Evolutionary conservation across 2,797 vertebrate species (phyloP).

Genomic region (Oceanodroma leucorhoa): DNA sequence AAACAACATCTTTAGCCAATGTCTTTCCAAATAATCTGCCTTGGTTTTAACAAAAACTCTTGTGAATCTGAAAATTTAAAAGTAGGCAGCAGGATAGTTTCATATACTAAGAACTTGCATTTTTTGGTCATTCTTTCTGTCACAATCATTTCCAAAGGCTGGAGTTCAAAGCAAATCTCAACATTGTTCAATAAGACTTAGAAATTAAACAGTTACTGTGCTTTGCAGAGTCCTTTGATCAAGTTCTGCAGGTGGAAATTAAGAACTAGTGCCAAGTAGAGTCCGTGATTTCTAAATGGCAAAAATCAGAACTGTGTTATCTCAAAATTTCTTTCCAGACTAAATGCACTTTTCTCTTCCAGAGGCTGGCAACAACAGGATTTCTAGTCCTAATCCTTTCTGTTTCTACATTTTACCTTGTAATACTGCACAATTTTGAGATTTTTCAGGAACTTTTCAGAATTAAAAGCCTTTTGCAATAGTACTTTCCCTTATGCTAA

Average conservation of each 20-base stretch:
- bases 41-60: background rate
- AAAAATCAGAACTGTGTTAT: background rate
- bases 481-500: background rate
- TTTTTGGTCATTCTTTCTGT: background rate
- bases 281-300: conserved; percentile 15
- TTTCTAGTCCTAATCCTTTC: background rate
- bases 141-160: background rate
- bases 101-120: background rate
- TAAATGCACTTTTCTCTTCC: background rate
- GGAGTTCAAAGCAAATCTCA: background rate
- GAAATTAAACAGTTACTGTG: conserved; percentile 33
- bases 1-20: background rate
- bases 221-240: conserved; percentile 2
- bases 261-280: background rate
- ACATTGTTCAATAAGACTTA: background rate
- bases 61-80: background rate
- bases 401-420: background rate
- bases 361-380: background rate
- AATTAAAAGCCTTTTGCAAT: background rate
- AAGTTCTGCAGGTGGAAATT: conserved; percentile 11
- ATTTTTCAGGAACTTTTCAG: background rate
- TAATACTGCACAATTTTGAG: background rate
- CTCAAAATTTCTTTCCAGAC: background rate
- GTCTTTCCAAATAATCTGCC: background rate
- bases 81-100: background rate